Conservation (phyloP, 1,140 invertebrate genomes). For the Hydropsyche tenuis region DNA sequence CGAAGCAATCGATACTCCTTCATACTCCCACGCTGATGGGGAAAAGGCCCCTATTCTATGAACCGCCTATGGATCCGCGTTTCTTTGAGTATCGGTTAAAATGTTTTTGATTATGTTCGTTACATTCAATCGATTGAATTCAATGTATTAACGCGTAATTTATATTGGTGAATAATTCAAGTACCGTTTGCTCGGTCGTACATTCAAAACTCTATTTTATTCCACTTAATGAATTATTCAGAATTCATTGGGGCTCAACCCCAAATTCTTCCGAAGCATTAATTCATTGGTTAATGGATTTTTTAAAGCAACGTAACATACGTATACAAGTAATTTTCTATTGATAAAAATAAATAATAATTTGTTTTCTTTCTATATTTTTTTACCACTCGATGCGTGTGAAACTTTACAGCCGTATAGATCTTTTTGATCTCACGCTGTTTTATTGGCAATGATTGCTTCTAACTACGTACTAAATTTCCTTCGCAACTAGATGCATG, state of each 20-base stretch:
- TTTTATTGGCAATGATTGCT: slow-evolving; percentile 7
- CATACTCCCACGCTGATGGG: neutral
- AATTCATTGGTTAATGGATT: slow-evolving; percentile 8
- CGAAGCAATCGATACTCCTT: neutral
- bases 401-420: neutral
- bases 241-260: slow-evolving; percentile 5
- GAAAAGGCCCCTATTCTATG: neutral
- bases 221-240: slow-evolving; percentile 15
- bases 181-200: neutral
- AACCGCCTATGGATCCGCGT: neutral
- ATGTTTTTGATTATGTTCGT: neutral
- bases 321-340: no score
- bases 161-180: neutral
- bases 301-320: neutral
- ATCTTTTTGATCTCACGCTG: slow-evolving; percentile 1
- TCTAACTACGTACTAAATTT: slow-evolving; percentile 13
- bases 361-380: neutral
- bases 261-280: neutral
- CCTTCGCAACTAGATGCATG: neutral
- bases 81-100: neutral
- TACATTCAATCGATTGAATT: neutral
- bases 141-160: neutral
- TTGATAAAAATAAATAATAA: no score
- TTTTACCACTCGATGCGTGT: neutral
- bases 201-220: neutral